Evolutionary conservation across 2,888 invertebrate genomes (phyloP), one percentile per base, ranked within the genome.

Genomic region (Acronicta aceris): DNA sequence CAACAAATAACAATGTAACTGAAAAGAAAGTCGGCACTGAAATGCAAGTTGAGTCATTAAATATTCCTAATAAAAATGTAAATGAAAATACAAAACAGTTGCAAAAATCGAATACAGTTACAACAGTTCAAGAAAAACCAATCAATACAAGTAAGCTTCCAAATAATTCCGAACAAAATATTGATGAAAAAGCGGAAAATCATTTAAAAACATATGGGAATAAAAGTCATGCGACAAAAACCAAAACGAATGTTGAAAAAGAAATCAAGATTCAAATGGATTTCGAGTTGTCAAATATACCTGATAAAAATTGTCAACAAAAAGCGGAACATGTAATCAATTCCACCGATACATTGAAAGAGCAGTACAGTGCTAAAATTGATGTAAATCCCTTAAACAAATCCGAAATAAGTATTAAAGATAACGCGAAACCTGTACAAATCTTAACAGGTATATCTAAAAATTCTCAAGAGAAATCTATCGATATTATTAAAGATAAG

Each of bases 41-140:
- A 36, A 36, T 13, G 36, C 5, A 13, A 13, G 5, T 36, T 36
- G 12, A 10, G 12, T 21, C 21, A 21, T 21, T 21, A 21, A 21
- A 21, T 21, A 21, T 21, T 21, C 21, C 21, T 21, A 17, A 49
- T 17, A 25, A 38, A 25, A 13, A 15, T 36, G 3, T n/a, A n/a
- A 49, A n/a, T 25, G n/a, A 10, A 49, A n/a, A 5, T 9, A 12
- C 33, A 1, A 7, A 38, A 38, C 36, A 21, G 10, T n/a, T 49
- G n/a, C 48, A 49, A 38, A 49, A 21, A 38, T 17, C 10, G 25
- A 8, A 2, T 45, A 25, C 21, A 40, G n/a, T 38, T 49, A 38
- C 9, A 38, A 38, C 21, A 21, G 9, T n/a, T 8, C 13, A 33
- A 33, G 12, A 33, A 12, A 33, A 10, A 33, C 10, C 33, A 33